Evolutionary conservation across 2,113 vertebrate species (phyloP), one percentile per base, ranked within the genome.

Genomic region (Petrocephalus zakoni): DNA sequence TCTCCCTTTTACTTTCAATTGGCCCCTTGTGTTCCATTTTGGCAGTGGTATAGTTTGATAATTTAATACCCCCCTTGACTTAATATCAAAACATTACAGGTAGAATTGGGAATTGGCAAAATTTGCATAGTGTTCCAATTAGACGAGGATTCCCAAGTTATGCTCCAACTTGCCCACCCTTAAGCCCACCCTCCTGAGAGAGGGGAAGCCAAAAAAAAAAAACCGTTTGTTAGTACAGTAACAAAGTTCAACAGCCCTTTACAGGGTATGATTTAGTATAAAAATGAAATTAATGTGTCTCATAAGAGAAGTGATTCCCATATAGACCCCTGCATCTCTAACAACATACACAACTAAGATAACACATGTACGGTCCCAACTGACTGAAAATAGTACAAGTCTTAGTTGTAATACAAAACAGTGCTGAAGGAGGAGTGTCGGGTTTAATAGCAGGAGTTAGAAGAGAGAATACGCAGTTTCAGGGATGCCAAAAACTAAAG

Each of bases 41-140:
- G 92, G 93, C 94, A 94, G 93, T 93, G 92, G 91, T 93, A 93
- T 90, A 58, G 15, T 3, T 88, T 89, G 78, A 86, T 89, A 88
- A 93, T 90, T 93, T 90, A 91, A 89, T 90, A 85, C 58, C 22
- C 56, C 22, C 87, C 56, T 58, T 87, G 21, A 19, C 88, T 58
- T 15, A 34, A 75, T 88, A 15, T 75, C 37, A 68, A 17, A 21
- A 34, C 88, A 90, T 72, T 85, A 88, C 88, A 88, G 55, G 46
- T 37, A 90, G n/a, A 64, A 68, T 8, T 46, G n/a, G 72, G 25
- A 56, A n/a, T n/a, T n/a, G n/a, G n/a, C n/a, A n/a, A n/a, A 72
- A 83, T 56, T 75, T 83, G 85, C 86, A 61, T 34, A 82, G 56
- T 89, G 47, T 87, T 85, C 88, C 49, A 87, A 75, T 88, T 78